Evolutionary conservation across 2,113 vertebrate species (phyloP).

Genomic region (Theristicus caerulescens): DNA sequence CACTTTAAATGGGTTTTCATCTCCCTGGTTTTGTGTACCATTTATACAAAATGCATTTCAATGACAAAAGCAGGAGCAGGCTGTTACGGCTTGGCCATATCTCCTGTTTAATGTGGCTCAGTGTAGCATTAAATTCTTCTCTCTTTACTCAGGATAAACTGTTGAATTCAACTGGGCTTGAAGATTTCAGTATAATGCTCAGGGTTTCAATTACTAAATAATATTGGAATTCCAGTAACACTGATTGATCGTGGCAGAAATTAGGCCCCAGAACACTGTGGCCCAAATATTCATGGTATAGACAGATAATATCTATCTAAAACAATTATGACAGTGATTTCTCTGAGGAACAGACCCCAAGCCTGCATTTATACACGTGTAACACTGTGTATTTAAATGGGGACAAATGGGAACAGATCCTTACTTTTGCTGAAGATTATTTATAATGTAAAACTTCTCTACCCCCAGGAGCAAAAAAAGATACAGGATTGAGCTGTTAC

Average conservation of each 20-base stretch:
- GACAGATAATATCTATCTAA: not conserved
- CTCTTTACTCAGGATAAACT: not conserved
- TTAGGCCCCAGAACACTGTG: not conserved
- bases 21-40: not conserved
- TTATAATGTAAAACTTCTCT: not conserved
- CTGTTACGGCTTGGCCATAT: not conserved
- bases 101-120: not conserved
- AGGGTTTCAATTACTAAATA: conserved; percentile 9
- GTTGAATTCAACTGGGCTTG: not conserved
- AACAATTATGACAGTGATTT: not conserved
- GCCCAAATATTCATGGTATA: not conserved
- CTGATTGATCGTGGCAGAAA: not conserved
- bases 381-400: not conserved
- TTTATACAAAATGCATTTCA: not conserved
- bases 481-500: not conserved
- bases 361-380: not conserved
- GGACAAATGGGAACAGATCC: not conserved
- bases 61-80: not conserved
- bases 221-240: not conserved
- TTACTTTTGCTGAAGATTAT: not conserved
- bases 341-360: not conserved
- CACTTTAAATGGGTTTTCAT: not conserved
- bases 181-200: not conserved
- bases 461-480: not conserved
- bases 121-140: not conserved